phyloP scores from a whole-genome alignment of 1,140 invertebrate genomes.

The Bradysia coprophila region DNA sequence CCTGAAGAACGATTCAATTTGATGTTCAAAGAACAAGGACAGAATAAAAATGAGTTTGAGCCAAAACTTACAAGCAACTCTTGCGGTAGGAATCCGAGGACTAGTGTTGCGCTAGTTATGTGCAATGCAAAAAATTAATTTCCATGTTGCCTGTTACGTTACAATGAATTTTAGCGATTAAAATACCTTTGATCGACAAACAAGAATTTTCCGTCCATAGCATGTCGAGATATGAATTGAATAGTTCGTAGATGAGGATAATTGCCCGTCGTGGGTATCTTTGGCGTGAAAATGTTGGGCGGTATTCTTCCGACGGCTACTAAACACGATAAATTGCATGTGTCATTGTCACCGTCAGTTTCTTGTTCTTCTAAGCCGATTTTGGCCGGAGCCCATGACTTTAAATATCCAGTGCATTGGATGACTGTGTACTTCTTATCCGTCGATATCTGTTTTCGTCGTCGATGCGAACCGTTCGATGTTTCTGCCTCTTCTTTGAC shows the following conservation, averaged over 20 bases:
- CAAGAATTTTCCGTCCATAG: slow-evolving; percentile 87
- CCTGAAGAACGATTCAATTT: too few species aligned
- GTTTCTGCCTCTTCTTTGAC: slow-evolving; percentile 60
- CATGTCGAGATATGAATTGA: slow-evolving; percentile 70
- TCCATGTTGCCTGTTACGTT: slow-evolving; percentile 1
- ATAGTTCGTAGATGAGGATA: slow-evolving; percentile 31
- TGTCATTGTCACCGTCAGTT: slow-evolving; percentile 47
- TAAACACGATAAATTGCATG: slow-evolving; percentile 66
- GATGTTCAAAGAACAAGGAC: too few species aligned
- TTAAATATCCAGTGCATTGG: slow-evolving; percentile 80
- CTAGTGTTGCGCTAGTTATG: slow-evolving; percentile 70
- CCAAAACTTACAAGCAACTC: too few species aligned
- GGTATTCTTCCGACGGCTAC: slow-evolving; percentile 62
- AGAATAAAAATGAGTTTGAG: too few species aligned
- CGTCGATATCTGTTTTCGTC: slow-evolving; percentile 40
- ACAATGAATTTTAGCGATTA: background rate
- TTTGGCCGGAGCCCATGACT: slow-evolving; percentile 75
- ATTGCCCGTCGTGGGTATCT: slow-evolving; percentile 18
- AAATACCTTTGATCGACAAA: slow-evolving; percentile 78
- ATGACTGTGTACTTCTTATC: slow-evolving; percentile 60
- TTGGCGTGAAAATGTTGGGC: slow-evolving; percentile 28
- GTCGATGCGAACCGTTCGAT: slow-evolving; percentile 38
- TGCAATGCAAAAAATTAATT: slow-evolving; percentile 25
- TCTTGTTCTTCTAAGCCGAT: slow-evolving; percentile 41
- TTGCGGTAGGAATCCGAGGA: slow-evolving; percentile 80